A percentile compares a stretch with the other conserved stretches of the same genome.
Evolutionary conservation across 2,797 vertebrate genomes (phyloP).

Genomic region (Scomberomorus guttatus): DNA sequence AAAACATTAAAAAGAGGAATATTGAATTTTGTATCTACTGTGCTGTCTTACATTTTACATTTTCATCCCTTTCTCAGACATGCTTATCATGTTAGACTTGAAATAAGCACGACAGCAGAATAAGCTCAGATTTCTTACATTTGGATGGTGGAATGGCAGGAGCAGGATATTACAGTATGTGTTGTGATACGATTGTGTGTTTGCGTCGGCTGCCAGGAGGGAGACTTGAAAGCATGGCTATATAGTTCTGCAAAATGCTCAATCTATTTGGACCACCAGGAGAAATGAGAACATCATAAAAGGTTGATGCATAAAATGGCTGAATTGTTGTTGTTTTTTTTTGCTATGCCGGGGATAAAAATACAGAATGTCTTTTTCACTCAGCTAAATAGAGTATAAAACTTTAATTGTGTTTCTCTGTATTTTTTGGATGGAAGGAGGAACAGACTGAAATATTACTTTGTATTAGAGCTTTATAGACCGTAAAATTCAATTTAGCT

Average conservation of each 20-base stretch:
- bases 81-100: constrained; percentile 35
- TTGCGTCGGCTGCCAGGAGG: constrained; percentile 37
- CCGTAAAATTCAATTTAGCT: constrained; percentile 44
- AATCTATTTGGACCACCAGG: constrained; percentile 48
- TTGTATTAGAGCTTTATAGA: constrained; percentile 29
- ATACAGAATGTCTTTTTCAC: constrained; percentile 35
- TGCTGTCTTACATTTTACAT: constrained; percentile 52
- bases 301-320: constrained; percentile 38
- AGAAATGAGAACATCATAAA: constrained; percentile 55
- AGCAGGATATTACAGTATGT: constrained; percentile 20
- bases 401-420: constrained; percentile 46
- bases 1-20: constrained; percentile 57
- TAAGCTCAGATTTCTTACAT: constrained; percentile 33
- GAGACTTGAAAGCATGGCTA: constrained; percentile 41
- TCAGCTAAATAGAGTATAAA: constrained; percentile 37
- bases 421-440: constrained; percentile 33
- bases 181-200: constrained; percentile 15
- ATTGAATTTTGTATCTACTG: constrained; percentile 58
- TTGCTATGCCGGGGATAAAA: constrained; percentile 19
- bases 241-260: constrained; percentile 40
- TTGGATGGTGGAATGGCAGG: constrained; percentile 29
- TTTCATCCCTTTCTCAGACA: constrained; percentile 43
- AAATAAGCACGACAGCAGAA: constrained; percentile 31
- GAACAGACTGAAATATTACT: constrained; percentile 32
- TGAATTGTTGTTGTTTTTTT: constrained; percentile 22